phyloP scores from a whole-genome alignment of 2,888 invertebrate genomes.

The Melinopterus prodromus region DNA sequence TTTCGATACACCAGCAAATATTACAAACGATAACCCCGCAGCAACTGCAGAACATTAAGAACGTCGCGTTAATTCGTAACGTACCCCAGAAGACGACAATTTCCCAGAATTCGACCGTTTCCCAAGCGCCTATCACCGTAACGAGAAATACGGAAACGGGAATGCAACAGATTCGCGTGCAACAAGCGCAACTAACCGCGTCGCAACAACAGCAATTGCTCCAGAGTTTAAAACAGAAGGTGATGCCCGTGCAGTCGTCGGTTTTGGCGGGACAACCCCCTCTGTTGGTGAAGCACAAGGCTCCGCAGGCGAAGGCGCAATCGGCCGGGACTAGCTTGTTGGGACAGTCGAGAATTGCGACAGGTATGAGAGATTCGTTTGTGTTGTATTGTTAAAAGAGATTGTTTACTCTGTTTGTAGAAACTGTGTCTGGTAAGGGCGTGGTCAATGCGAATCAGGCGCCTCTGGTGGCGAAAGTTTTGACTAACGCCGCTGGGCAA shows the following conservation, averaged over 20 bases:
- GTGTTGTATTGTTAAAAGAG: constrained; percentile 28
- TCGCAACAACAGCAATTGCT: constrained; percentile 61
- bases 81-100: constrained; percentile 44
- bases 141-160: constrained; percentile 34
- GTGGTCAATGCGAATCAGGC: constrained; percentile 55
- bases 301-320: constrained; percentile 58
- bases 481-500: constrained; percentile 73
- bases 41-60: constrained; percentile 57
- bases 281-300: constrained; percentile 63
- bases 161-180: constrained; percentile 41
- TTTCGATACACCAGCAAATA: constrained; percentile 53
- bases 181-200: constrained; percentile 51
- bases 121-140: constrained; percentile 25
- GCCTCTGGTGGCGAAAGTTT: constrained; percentile 75
- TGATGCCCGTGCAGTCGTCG: constrained; percentile 55
- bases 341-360: constrained; percentile 50
- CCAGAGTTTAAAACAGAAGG: constrained; percentile 59
- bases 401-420: constrained; percentile 30
- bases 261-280: constrained; percentile 55
- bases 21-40: constrained; percentile 56
- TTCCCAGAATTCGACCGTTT: constrained; percentile 32
- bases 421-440: constrained; percentile 22
- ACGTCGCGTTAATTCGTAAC: constrained; percentile 55
- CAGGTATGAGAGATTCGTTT: constrained; percentile 44
- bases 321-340: constrained; percentile 49